phyloP scores from a whole-genome alignment of 2,113 vertebrate species.

The Rhabdornis inornatus region DNA sequence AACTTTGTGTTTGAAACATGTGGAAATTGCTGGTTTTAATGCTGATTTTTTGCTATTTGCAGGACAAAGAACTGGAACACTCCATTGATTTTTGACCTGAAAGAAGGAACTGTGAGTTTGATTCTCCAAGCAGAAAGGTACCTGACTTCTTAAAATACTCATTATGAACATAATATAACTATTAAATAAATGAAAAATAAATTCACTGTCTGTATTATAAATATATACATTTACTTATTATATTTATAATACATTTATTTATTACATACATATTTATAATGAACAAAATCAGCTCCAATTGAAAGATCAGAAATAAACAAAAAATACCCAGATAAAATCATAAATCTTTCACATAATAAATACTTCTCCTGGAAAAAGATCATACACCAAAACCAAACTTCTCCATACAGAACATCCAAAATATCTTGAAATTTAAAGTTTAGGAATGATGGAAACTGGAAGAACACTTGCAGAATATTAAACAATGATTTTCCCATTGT shows the following conservation, averaged over 20 bases:
- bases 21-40: background rate
- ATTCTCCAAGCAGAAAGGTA: slow-evolving; percentile 95
- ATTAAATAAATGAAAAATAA: background rate
- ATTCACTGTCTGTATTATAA: background rate
- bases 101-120: slow-evolving; percentile 93
- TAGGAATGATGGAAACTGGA: background rate
- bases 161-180: rapidly evolving
- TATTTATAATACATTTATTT: background rate
- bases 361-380: background rate
- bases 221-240: rapidly evolving
- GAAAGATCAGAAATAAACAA: background rate
- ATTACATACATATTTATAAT: rapidly evolving
- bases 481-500: background rate
- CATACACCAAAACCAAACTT: background rate
- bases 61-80: slow-evolving; percentile 98
- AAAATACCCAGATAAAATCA: background rate
- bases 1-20: background rate
- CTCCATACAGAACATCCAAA: background rate
- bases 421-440: background rate
- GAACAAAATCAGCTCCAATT: background rate
- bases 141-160: background rate
- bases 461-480: background rate
- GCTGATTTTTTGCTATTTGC: background rate
- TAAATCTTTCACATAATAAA: background rate
- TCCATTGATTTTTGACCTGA: slow-evolving; percentile 94